Percentiles rank a stretch among this genome's conserved stretches.
Evolutionary conservation across 2,113 vertebrate genomes (phyloP).

Genomic region (Sapayoa aenigma): DNA sequence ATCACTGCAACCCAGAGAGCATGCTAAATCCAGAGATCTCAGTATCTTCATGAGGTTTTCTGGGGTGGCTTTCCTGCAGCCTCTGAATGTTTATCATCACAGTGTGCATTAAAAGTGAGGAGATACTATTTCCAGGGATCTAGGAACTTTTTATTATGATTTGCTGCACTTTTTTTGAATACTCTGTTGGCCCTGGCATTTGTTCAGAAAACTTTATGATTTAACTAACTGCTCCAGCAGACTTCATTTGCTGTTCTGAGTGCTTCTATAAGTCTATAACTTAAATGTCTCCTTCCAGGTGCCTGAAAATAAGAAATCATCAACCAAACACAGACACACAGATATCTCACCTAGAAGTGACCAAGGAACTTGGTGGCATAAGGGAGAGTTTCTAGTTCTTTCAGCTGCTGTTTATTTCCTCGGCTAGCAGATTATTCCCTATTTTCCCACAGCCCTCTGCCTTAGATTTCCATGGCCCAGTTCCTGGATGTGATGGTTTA

Average conservation of each 20-base stretch:
- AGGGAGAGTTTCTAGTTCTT: background rate
- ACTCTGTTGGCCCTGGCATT: accelerated
- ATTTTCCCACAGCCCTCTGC: background rate
- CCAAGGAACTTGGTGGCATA: background rate
- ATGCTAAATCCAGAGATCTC: background rate
- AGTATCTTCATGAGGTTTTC: background rate
- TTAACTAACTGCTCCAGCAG: background rate
- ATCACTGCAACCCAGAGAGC: background rate
- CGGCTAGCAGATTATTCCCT: background rate
- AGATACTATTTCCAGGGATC: background rate
- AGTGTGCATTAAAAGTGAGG: background rate
- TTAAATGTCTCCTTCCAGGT: background rate
- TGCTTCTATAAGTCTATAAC: background rate
- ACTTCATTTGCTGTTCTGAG: background rate
- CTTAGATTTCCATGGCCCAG: background rate
- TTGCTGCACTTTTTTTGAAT: background rate
- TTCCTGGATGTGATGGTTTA: no score
- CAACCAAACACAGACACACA: background rate
- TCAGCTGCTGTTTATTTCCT: background rate
- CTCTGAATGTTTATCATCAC: background rate
- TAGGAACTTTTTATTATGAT: background rate
- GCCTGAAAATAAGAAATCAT: background rate
- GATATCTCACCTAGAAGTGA: background rate
- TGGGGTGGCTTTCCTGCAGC: background rate
- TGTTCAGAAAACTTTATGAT: background rate